These are phyloP conservation scores for Sanderia malayensis DNA, from an alignment of 30 jellyfish, hydroid and myxozoan species.

Conservation along the genomic window DNA sequence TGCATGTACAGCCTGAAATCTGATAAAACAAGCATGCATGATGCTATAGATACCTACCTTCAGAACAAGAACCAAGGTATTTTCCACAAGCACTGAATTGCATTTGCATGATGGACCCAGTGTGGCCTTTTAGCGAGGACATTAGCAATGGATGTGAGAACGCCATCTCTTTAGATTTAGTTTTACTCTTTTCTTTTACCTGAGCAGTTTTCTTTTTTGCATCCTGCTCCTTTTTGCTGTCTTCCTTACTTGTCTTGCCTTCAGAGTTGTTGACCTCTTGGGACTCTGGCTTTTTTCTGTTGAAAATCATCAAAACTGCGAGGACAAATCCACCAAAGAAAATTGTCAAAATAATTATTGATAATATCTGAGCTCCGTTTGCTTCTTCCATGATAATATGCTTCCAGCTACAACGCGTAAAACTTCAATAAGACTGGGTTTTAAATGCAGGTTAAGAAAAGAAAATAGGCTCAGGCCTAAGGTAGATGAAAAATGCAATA, in stretches of 20 bases:
- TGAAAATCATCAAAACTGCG: constrained; percentile 43
- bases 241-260: neutral
- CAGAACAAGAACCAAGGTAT: constrained; percentile 71
- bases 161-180: constrained; percentile 33
- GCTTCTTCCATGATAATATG: constrained; percentile 34
- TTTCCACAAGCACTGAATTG: constrained; percentile 87
- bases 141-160: constrained; percentile 61
- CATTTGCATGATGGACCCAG: constrained; percentile 56
- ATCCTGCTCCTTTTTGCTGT: constrained; percentile 10
- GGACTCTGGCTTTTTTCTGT: constrained; percentile 22
- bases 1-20: too few relatives aligned
- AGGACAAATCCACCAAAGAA: constrained; percentile 55
- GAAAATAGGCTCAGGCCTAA: too few relatives aligned
- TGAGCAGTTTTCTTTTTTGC: constrained; percentile 4
- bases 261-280: too few relatives aligned
- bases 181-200: too few relatives aligned
- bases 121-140: constrained; percentile 87
- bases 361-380: constrained; percentile 37
- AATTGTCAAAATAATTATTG: constrained; percentile 41
- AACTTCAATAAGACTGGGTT: too few relatives aligned
- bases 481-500: too few relatives aligned
- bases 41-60: too few relatives aligned
- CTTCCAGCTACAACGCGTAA: too few relatives aligned
- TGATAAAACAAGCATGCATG: too few relatives aligned
- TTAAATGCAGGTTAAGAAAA: too few relatives aligned